phyloP scores from a whole-genome alignment of 2,797 vertebrate genomes.

The Spheniscus humboldti region DNA sequence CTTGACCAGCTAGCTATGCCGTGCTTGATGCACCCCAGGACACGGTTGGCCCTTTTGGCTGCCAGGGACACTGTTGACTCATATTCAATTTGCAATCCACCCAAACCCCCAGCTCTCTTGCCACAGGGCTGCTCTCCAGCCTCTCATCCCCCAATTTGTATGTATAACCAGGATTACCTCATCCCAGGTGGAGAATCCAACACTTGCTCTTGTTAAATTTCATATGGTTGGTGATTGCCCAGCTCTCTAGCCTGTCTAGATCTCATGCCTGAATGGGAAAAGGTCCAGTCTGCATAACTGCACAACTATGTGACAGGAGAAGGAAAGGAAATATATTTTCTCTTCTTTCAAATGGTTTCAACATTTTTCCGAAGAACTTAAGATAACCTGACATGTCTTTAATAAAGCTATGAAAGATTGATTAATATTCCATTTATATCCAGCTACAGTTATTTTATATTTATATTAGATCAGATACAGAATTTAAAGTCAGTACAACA shows the following conservation, averaged over 20 bases:
- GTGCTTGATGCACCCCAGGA: not conserved
- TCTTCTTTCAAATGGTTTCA: not conserved
- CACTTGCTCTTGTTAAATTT: not conserved
- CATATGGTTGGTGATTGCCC: accelerated
- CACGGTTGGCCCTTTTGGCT: not conserved
- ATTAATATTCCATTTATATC: not conserved
- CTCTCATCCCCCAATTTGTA: not conserved
- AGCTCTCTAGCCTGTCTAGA: not conserved
- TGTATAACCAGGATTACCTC: too few species aligned
- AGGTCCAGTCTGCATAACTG: not conserved
- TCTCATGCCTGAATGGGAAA: not conserved
- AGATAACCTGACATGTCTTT: not conserved
- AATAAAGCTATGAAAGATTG: not conserved
- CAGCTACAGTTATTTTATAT: not conserved
- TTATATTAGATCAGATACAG: not conserved
- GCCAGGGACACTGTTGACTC: not conserved
- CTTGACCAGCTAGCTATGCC: accelerated
- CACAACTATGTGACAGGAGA: not conserved
- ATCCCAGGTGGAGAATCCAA: not conserved
- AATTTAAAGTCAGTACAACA: not conserved
- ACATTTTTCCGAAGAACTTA: not conserved
- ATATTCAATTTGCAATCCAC: not conserved
- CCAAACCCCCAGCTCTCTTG: not conserved
- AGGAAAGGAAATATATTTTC: not conserved
- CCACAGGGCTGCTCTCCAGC: not conserved